Evolutionary conservation across 1,140 invertebrate species (phyloP), one percentile per base, ranked within the genome.

Genomic region (Sycophaga agraensis): DNA sequence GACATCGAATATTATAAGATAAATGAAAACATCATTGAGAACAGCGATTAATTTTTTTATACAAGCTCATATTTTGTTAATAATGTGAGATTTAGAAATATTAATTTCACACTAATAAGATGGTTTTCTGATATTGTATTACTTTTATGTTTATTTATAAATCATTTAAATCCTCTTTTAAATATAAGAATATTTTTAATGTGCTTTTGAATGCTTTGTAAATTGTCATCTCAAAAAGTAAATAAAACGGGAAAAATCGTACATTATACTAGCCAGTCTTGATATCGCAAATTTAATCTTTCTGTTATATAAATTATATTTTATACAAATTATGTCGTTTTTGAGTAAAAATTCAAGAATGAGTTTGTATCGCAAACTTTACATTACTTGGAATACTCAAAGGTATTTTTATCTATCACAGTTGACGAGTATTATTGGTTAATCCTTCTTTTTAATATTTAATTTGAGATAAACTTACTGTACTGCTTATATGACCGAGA

Each of bases 321-420:
- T 31, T 31, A 6, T 31, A 31, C 28, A 31, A 31, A 11, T 48
- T 2, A 22, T 45, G 22, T 51, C 11, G 24, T 43, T 61, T 57
- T 48, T 17, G 56, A 48, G 46, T 50, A 57, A 61, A 42, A 64
- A 57, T 63, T 74, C 76, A 76, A 73, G 73, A 71, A 75, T 74
- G 66, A 75, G 72, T 78, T 77, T 78, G 73, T 63, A 43, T 58
- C 11, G 68, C 75, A 76, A 78, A 78, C 71, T 75, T 76, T 71
- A 59, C 48, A 78, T 77, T 78, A 73, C 70, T 78, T 78, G 75
- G 43, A 64, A 57, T 17, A 60, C 49, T 51, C 31, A 14, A 61
- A 43, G 40, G 16, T 22, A 12, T 42, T 24, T 11, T 39, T 3
- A 50, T 34, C 22, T 2, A 28, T 49, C 8, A 14, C 3, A 28